Evolutionary conservation across 2,797 vertebrate genomes (phyloP), one percentile per base, ranked within the genome.

Genomic region (Gallinago solitaria): DNA sequence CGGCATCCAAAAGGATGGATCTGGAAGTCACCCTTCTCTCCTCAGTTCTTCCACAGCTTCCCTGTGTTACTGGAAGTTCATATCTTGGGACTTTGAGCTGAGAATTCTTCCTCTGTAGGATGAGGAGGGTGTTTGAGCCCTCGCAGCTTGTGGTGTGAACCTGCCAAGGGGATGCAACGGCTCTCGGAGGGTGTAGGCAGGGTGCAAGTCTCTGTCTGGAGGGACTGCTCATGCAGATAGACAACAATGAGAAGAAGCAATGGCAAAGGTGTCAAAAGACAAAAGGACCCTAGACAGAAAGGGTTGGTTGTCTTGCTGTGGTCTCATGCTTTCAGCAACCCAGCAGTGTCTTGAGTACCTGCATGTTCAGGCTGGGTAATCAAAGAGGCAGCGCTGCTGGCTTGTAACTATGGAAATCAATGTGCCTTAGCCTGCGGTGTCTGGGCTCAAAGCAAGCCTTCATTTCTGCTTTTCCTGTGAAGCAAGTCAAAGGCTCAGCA

Each of bases 131-230:
- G 59, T 96, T 82, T 0, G 7, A 87, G 75, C 51, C 79, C 54
- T 93, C 4, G 3, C 82, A 83, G 87, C 43, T 83, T 73, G 60
- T 68, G 61, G 45, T 74, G 86, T 93, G 83, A 96, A 91, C 50
- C 54, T 94, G 90, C 65, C 51, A 64, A 3, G 6, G 64, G 77
- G 37, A 7, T 47, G 75, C 7, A 0, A 53, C 10, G 2, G 53
- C 69, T 95, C 78, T 64, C 0, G 0, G 47, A 83, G 77, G 64
- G 68, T 41, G 89, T 89, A 71, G 87, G 76, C 75, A 92, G 83
- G 61, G 84, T 85, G 60, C 75, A 93, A 89, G 90, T 45, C 87
- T 89, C 37, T 88, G 68, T 94, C 75, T 93, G 69, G 51, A 82
- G 83, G 56, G 63, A 27, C 71, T 65, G 91, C 83, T 82, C 2